Percentiles rank a stretch among this genome's conserved stretches.
Evolutionary conservation across 2,888 invertebrate species (phyloP).

Genomic region (Scrobipalpa atriplicella): DNA sequence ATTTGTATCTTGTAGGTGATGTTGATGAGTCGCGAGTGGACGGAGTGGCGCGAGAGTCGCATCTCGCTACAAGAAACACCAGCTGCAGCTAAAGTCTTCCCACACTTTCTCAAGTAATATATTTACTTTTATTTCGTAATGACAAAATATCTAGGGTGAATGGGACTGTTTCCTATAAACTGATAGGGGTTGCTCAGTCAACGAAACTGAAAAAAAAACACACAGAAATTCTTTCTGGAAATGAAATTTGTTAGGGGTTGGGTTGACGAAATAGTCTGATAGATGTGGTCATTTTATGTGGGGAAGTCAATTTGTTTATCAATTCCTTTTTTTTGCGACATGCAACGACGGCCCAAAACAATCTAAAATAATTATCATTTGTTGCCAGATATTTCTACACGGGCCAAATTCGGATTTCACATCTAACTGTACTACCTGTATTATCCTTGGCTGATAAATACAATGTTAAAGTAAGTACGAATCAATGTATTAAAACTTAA

Average conservation of each 20-base stretch:
- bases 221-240: too few relatives aligned
- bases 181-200: too few relatives aligned
- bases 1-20: slow-evolving; percentile 86
- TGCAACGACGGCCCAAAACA: too few relatives aligned
- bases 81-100: slow-evolving; percentile 92
- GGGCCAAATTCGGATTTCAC: slow-evolving; percentile 93
- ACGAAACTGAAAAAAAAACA: too few relatives aligned
- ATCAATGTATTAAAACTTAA: not conserved
- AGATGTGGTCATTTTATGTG: too few relatives aligned
- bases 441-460: slow-evolving; percentile 97
- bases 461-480: slow-evolving; percentile 88
- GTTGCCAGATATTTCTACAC: slow-evolving; percentile 89
- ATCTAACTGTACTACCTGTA: slow-evolving; percentile 93
- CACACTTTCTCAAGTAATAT: slow-evolving; percentile 89
- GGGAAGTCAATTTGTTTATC: too few relatives aligned
- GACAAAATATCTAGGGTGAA: too few relatives aligned
- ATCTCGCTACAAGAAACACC: slow-evolving; percentile 94
- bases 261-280: too few relatives aligned
- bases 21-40: slow-evolving; percentile 97
- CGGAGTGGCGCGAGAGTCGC: slow-evolving; percentile 92
- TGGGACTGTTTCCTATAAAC: too few relatives aligned
- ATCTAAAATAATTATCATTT: not conserved
- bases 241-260: too few relatives aligned
- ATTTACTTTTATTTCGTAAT: too few relatives aligned
- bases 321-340: not conserved